Evolutionary conservation across 2,113 vertebrate genomes (phyloP), one percentile per base, ranked within the genome.

Genomic region (Melanotaenia duboulayi): DNA sequence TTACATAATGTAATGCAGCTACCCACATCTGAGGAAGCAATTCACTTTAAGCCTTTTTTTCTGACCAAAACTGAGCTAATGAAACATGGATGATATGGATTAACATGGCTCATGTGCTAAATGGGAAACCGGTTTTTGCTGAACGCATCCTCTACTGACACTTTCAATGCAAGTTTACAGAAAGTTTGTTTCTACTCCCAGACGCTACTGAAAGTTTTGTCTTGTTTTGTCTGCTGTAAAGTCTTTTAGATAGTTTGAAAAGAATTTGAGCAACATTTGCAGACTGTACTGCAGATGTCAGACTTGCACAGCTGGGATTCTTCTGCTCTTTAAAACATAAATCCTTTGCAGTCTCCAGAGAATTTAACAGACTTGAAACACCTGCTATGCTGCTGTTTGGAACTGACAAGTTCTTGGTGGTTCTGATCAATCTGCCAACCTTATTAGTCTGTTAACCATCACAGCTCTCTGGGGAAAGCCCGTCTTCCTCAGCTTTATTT

Each of bases 1-100:
- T 87, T 81, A 83, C 69, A 78, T 84, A 80, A 87, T 71, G 72
- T 32, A 62, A 60, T 54, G 50, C 67, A 74, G 56, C 78, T 64
- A 13, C 49, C 48, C 57, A 83, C 58, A 65, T 60, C 49, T 52
- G 68, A 83, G 52, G 13, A 17, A 52, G 73, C 20, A n/a, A 65
- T 56, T 68, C 44, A 63, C 66, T 20, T 57, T 8, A 8, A 11
- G 16, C 9, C 39, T 64, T 57, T 59, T 23, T 48, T 59, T 52
- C n/a, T 24, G 51, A 54, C 40, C 66, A 56, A 13, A 6, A 66
- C n/a, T 7, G 37, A 56, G 40, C 25, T 28, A 19, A 25, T 54
- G 12, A 67, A 76, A 56, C 17, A 20, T 40, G 67, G n/a, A 48
- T 11, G 48, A 11, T 7, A 1, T 7, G 67, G 59, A 65, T 67